phyloP scores from a whole-genome alignment of 2,888 invertebrate genomes.

The Apodemia hepburni region DNA sequence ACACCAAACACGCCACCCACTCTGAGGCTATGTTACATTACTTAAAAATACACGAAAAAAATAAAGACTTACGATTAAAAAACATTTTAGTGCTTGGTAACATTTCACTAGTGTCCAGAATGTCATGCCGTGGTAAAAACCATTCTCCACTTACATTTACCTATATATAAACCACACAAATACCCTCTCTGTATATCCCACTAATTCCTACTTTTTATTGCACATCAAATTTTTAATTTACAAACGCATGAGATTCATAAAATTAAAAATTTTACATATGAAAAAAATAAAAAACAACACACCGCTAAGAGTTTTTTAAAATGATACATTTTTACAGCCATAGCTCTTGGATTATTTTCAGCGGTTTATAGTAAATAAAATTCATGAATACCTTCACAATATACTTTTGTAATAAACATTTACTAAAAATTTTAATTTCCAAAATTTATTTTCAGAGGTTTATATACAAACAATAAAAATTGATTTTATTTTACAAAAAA shows the following conservation, averaged over 20 bases:
- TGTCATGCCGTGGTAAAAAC: conserved; percentile 8
- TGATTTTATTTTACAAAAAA: conserved; percentile 11
- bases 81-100: conserved; percentile 49
- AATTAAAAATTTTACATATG: conserved; percentile 31
- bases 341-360: neutral
- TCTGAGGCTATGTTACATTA: conserved; percentile 37
- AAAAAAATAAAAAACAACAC: neutral
- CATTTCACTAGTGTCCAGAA: conserved; percentile 22
- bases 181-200: conserved; percentile 32
- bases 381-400: neutral
- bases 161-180: conserved; percentile 34
- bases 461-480: conserved; percentile 6
- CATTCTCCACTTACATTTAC: conserved; percentile 6
- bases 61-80: conserved; percentile 63
- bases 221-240: conserved; percentile 37
- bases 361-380: conserved; percentile 2
- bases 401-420: neutral
- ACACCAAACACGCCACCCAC: conserved; percentile 30
- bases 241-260: conserved; percentile 42
- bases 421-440: neutral
- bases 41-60: conserved; percentile 50
- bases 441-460: neutral
- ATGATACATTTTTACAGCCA: neutral
- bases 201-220: conserved; percentile 33
- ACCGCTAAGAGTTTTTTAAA: conserved; percentile 8